These are phyloP conservation scores for Epinotia nisella DNA, from an alignment of 2,888 invertebrate genomes.

Conservation along the genomic window DNA sequence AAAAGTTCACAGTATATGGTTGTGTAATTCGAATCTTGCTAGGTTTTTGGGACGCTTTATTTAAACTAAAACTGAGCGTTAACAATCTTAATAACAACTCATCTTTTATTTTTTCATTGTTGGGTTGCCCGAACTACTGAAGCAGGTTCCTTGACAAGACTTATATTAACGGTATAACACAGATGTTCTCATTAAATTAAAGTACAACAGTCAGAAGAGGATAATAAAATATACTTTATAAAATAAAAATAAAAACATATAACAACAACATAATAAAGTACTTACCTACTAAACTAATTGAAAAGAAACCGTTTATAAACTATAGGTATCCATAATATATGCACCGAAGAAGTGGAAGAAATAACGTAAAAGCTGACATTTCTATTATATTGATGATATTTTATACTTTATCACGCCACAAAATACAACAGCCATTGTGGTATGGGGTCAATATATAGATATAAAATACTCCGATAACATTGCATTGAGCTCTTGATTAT, in stretches of 20 bases:
- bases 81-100: neutral
- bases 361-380: neutral
- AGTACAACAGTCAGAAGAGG: neutral
- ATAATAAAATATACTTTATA: neutral
- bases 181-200: neutral
- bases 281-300: too few relatives aligned
- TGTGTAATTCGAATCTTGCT: too few relatives aligned
- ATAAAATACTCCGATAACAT: slow-evolving; percentile 47
- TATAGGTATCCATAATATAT: too few relatives aligned
- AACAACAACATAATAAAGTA: neutral
- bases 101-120: neutral
- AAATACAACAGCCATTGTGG: slow-evolving; percentile 61
- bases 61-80: too few relatives aligned
- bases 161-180: neutral
- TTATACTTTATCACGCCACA: slow-evolving; percentile 51
- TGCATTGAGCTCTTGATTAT: neutral
- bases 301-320: neutral
- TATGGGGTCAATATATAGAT: slow-evolving; percentile 46
- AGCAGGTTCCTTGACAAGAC: neutral
- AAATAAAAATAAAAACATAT: neutral
- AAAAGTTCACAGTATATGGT: too few relatives aligned
- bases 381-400: slow-evolving; percentile 41
- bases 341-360: neutral
- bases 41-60: too few relatives aligned
- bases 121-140: slow-evolving; percentile 9